Conservation (phyloP, 2,797 vertebrate species). For the Neosilurus hyrtlii region DNA sequence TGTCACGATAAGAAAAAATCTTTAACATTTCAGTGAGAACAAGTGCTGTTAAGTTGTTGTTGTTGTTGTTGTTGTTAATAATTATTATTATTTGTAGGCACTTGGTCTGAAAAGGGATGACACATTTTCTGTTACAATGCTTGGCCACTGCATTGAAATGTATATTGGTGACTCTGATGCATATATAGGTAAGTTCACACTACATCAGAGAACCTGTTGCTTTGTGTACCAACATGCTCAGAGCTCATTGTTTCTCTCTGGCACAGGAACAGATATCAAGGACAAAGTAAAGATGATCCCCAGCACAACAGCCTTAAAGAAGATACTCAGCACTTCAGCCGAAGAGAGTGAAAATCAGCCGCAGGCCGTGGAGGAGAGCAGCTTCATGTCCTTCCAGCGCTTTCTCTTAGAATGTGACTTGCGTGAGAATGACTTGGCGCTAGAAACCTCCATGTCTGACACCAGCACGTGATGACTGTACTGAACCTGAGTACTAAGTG, state of each 20-base stretch:
- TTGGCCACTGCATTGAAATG: slow-evolving; percentile 99
- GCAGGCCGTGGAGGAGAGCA: slow-evolving; percentile 82
- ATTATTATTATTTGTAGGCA: slow-evolving; percentile 72
- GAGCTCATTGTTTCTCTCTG: slow-evolving; percentile 11
- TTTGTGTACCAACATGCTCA: not conserved
- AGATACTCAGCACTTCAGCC: slow-evolving; percentile 87
- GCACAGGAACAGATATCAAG: slow-evolving; percentile 91
- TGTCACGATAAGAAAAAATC: not conserved
- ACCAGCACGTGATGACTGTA: not conserved
- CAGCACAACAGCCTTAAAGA: slow-evolving; percentile 88
- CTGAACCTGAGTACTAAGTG: not conserved
- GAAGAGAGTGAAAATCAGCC: slow-evolving; percentile 80
- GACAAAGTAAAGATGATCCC: slow-evolving; percentile 90
- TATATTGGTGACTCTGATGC: slow-evolving; percentile 98
- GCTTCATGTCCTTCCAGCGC: slow-evolving; percentile 76
- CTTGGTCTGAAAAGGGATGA: slow-evolving; percentile 96
- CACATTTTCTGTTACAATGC: slow-evolving; percentile 98
- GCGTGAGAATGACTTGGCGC: slow-evolving; percentile 97
- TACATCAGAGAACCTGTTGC: not conserved
- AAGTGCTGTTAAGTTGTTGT: not conserved
- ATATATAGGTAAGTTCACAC: slow-evolving; percentile 85
- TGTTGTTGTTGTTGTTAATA: not conserved
- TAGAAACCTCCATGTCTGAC: slow-evolving; percentile 90
- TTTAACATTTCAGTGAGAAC: not conserved
- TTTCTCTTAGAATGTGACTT: slow-evolving; percentile 96